Evolutionary conservation across 2,888 invertebrate genomes (phyloP).

Genomic region (Perizoma flavofasciatum): DNA sequence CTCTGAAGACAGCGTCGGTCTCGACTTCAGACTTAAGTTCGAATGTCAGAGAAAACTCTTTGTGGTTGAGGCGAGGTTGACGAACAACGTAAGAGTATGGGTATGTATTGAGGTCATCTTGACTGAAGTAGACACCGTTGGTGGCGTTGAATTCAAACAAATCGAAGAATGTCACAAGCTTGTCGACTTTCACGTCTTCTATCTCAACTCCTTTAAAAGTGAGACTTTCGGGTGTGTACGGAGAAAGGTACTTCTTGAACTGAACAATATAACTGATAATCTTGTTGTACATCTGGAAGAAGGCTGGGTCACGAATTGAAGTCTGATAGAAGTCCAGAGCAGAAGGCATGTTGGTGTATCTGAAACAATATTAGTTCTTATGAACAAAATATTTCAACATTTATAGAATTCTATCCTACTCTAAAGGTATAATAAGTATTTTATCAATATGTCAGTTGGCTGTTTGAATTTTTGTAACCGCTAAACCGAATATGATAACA

Average conservation of each 20-base stretch:
- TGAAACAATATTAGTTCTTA: conserved; percentile 42
- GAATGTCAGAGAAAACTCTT: conserved; percentile 85
- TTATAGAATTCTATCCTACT: no score
- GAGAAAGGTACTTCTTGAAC: conserved; percentile 83
- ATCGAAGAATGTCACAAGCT: conserved; percentile 87
- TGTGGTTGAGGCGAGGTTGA: conserved; percentile 88
- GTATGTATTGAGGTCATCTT: conserved; percentile 60
- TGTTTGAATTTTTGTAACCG: no score
- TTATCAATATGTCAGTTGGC: no score
- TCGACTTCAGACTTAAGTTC: conserved; percentile 84
- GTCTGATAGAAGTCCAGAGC: conserved; percentile 86
- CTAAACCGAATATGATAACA: no score
- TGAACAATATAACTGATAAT: conserved; percentile 83
- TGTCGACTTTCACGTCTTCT: conserved; percentile 84
- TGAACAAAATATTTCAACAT: no score
- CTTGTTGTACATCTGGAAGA: conserved; percentile 87
- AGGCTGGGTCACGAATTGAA: conserved; percentile 87
- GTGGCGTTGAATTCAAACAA: conserved; percentile 85
- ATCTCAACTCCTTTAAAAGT: conserved; percentile 85
- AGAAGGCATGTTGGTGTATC: conserved; percentile 78
- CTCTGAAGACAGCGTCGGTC: conserved; percentile 83
- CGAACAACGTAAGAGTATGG: conserved; percentile 80
- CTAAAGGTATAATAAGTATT: no score
- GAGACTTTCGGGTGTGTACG: conserved; percentile 84
- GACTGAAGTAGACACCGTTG: conserved; percentile 71